Evolutionary conservation across 2,888 invertebrate genomes (phyloP), one percentile per base, ranked within the genome.

Genomic region (Atherix ibis): DNA sequence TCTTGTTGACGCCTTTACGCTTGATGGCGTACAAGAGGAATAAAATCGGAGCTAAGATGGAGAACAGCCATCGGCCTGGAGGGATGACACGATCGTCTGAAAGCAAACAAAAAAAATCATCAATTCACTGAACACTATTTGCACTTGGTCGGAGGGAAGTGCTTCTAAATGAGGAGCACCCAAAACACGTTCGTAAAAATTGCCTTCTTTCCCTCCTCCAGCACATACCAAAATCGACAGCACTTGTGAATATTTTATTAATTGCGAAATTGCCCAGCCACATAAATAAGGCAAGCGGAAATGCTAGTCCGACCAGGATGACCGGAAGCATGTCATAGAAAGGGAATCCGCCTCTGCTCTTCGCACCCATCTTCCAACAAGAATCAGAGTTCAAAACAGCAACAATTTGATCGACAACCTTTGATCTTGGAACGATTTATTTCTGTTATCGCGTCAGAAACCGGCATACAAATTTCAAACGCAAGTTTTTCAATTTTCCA

Each of bases 221-320:
- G 26, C 26, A 26, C 26, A 5, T 3, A 26, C 12, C 10, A 5
- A 26, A 26, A 26, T 26, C 10, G 10, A 2, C n/a, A 2, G 12
- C 2, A 26, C 2, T 5, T 5, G 8, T n/a, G 14, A 38, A 50
- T 53, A 75, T 57, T 47, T 68, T 70, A 1, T 72, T 68, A 51
- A 77, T 73, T n/a, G 74, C 62, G 43, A 79, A 61, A 56, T 80
- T 80, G 15, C 72, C 67, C 42, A 73, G 66, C 81, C 81, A 82
- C 63, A 82, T 68, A 16, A 77, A 67, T 64, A 81, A 71, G 1
- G 82, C 79, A n/a, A 80, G 46, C 5, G 81, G 81, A 48, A 82
- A 73, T 3, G 79, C 70, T 39, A 79, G 58, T 4, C 76, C 71
- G 48, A 73, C 73, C 19, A 77, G 53, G 3, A 79, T 48, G 26